Evolutionary conservation across 2,113 vertebrate species (phyloP), one percentile per base, ranked within the genome.

Genomic region (Vulpes ferrilata): DNA sequence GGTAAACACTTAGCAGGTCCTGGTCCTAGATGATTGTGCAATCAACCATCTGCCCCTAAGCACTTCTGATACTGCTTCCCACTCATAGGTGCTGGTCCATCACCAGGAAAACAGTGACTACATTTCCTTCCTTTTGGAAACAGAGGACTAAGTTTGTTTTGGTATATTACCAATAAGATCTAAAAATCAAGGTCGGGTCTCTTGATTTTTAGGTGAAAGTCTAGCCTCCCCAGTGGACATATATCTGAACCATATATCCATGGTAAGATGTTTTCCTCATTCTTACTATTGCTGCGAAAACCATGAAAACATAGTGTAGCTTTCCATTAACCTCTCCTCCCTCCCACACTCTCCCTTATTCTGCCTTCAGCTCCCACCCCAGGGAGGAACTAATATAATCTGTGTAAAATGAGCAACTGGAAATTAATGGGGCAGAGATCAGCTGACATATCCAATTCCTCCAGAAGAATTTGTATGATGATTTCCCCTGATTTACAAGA

Each of bases 1-100:
- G 85, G 55, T 69, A 86, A 95, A 87, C 93, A 51, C 25, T 95
- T 97, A 88, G 95, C 87, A 38, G 90, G 80, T 94, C 74, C 35
- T 76, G 92, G 85, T 93, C 87, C 48, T 88, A 65, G 95, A 93
- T 97, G 92, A 95, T 17, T 97, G 95, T 92, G 53, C 65, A 97
- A 83, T 96, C 93, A 97, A 73, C 93, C 87, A 96, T 97, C 97
- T 98, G 93, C 79, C 94, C 97, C 71, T 90, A 93, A 38, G 55
- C 86, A 79, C 94, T 17, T 79, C 82, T 64, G 38, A 57, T 67
- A 32, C 11, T 97, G 92, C 81, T 82, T 85, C 89, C 83, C 17
- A 67, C 30, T 88, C 88, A 11, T 13, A 86, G 74, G 48, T 88
- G 60, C 92, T 95, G 38, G 67, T 88, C 92, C 79, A 22, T 82